Percentiles rank a stretch among this genome's conserved stretches.
Conservation (phyloP, 2,797 vertebrate genomes). For the Anableps anableps region DNA sequence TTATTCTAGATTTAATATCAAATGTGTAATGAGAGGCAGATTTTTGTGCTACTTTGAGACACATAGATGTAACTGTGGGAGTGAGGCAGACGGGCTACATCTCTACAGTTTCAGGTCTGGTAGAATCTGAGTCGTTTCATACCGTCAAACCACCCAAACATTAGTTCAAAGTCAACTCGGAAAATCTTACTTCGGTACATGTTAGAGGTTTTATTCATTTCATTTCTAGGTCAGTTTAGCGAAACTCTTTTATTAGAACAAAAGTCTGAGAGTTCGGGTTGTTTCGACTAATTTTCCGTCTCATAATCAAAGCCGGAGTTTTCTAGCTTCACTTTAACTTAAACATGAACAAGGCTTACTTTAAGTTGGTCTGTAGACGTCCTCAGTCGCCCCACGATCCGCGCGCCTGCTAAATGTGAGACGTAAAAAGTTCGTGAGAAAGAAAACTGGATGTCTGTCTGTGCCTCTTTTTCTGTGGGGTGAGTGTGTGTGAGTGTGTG, state of each 20-base stretch:
- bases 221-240: not conserved
- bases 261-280: not conserved
- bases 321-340: too few species aligned
- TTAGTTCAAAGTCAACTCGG: not conserved
- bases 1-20: not conserved
- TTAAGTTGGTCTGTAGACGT: slow-evolving; percentile 1
- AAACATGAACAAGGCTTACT: slow-evolving; percentile 37
- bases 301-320: not conserved
- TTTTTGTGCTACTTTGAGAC: not conserved
- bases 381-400: not conserved
- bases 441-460: not conserved
- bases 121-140: not conserved
- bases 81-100: not conserved
- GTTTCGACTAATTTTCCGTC: not conserved
- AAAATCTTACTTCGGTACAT: not conserved
- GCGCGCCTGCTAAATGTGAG: not conserved
- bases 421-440: slow-evolving; percentile 11
- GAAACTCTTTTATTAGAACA: not conserved
- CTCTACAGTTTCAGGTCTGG: too few species aligned
- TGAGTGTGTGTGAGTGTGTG: slow-evolving; percentile 15
- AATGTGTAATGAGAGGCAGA: not conserved
- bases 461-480: not conserved
- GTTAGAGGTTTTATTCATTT: not conserved
- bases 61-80: not conserved
- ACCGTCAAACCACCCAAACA: not conserved